These are phyloP conservation scores for Polyommatus iphigenia DNA, from an alignment of 2,888 invertebrate genomes.

Conservation along the genomic window DNA sequence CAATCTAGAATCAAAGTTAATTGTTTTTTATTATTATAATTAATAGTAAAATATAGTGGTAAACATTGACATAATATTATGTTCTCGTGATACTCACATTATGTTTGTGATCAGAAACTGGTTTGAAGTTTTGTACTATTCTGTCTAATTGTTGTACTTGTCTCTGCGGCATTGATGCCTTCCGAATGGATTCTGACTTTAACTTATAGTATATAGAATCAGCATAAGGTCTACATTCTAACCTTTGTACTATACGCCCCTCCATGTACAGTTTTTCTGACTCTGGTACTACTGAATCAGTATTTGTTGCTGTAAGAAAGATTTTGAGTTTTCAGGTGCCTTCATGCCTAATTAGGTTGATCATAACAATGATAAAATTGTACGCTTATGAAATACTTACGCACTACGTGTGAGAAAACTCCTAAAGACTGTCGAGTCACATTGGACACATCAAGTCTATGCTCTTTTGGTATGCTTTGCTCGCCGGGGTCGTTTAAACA, in stretches of 20 bases:
- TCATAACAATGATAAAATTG: not conserved
- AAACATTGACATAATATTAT: not conserved
- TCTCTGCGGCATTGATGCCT: constrained; percentile 92
- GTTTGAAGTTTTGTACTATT: constrained; percentile 94
- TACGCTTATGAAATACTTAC: constrained; percentile 71
- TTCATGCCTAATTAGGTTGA: not conserved
- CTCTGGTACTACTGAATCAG: constrained; percentile 86
- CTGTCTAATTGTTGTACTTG: constrained; percentile 92
- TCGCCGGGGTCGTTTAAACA: constrained; percentile 88
- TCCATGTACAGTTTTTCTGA: constrained; percentile 93
- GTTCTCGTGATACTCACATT: constrained; percentile 84
- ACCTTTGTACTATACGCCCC: constrained; percentile 96
- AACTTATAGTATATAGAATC: constrained; percentile 94
- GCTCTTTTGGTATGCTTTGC: constrained; percentile 93
- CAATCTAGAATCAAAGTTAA: constrained; percentile 82
- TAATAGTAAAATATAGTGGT: not conserved
- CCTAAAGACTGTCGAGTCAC: constrained; percentile 95
- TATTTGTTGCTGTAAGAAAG: constrained; percentile 76
- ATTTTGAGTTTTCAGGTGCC: not conserved
- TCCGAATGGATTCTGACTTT: constrained; percentile 92
- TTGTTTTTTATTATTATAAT: constrained; percentile 8
- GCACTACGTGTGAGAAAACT: constrained; percentile 92
- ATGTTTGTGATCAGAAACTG: constrained; percentile 94
- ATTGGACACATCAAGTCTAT: constrained; percentile 93
- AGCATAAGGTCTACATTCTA: constrained; percentile 95